These are phyloP conservation scores for Malurus elegans DNA, from an alignment of 2,113 vertebrate genomes.

Conservation along the genomic window DNA sequence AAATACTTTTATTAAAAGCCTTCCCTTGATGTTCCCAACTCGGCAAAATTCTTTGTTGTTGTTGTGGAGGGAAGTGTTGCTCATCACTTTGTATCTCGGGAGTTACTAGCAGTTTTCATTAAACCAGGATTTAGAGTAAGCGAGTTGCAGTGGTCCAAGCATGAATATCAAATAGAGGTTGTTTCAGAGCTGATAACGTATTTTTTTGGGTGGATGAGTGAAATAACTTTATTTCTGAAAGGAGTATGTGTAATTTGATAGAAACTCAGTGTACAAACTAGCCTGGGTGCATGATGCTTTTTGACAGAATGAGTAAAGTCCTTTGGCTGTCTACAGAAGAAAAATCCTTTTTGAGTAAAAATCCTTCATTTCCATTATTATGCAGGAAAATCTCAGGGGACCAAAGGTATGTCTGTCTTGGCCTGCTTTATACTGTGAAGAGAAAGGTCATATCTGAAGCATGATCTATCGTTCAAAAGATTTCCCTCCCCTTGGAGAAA, in stretches of 20 bases:
- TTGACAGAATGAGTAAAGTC: not conserved
- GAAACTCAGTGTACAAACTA: not conserved
- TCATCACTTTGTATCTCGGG: not conserved
- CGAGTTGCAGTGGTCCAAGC: not conserved
- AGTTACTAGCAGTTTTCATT: not conserved
- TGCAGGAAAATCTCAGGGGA: not conserved
- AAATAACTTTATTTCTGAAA: not conserved
- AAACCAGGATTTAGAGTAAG: not conserved
- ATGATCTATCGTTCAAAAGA: not conserved
- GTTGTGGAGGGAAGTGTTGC: not conserved
- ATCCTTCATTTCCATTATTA: not conserved
- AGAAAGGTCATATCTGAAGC: not conserved
- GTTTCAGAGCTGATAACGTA: rapidly evolving
- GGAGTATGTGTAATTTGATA: not conserved
- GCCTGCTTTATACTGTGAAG: not conserved
- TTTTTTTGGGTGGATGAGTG: not conserved
- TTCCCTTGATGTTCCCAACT: not conserved
- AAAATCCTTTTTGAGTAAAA: not conserved
- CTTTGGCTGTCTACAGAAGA: not conserved
- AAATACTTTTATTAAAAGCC: not conserved
- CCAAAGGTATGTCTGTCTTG: not conserved
- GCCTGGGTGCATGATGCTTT: not conserved
- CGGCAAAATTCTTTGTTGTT: not conserved
- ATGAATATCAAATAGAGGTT: not conserved
- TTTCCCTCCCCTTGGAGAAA: not conserved